Percentiles rank a stretch among this genome's conserved stretches.
Evolutionary conservation across 2,113 vertebrate species (phyloP).

Genomic region (Eulemur rufifrons): DNA sequence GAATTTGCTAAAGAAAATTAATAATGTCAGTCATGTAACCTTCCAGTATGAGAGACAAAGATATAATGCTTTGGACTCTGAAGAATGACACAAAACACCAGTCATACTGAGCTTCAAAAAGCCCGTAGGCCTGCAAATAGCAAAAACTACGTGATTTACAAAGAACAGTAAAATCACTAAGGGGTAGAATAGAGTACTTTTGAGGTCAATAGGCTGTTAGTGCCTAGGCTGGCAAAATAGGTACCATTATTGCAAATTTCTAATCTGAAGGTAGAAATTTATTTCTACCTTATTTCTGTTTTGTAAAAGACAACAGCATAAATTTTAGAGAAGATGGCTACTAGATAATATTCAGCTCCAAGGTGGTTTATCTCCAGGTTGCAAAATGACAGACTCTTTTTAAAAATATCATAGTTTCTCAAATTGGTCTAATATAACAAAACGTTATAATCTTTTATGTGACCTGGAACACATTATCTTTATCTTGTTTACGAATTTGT

Average conservation of each 20-base stretch:
- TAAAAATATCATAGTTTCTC: background rate
- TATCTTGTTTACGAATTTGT: slow-evolving; percentile 26
- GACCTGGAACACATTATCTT: background rate
- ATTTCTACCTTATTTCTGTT: background rate
- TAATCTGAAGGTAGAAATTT: background rate
- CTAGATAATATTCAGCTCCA: background rate
- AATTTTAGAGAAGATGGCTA: background rate
- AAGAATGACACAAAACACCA: background rate
- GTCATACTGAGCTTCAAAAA: background rate
- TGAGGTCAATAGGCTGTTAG: background rate
- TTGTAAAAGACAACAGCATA: background rate
- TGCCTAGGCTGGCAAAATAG: background rate
- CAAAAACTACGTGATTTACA: background rate
- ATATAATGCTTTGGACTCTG: background rate
- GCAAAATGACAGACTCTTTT: background rate
- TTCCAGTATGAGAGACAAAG: background rate
- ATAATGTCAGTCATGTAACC: background rate
- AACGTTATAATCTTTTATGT: background rate
- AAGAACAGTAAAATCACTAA: background rate
- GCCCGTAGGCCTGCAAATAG: background rate
- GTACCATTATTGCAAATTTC: background rate
- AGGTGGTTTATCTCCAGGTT: background rate
- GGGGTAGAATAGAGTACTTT: background rate
- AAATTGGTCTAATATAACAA: background rate
- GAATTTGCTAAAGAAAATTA: slow-evolving; percentile 48